Conservation (phyloP, 2,888 invertebrate genomes). For the Dugesia japonica region DNA sequence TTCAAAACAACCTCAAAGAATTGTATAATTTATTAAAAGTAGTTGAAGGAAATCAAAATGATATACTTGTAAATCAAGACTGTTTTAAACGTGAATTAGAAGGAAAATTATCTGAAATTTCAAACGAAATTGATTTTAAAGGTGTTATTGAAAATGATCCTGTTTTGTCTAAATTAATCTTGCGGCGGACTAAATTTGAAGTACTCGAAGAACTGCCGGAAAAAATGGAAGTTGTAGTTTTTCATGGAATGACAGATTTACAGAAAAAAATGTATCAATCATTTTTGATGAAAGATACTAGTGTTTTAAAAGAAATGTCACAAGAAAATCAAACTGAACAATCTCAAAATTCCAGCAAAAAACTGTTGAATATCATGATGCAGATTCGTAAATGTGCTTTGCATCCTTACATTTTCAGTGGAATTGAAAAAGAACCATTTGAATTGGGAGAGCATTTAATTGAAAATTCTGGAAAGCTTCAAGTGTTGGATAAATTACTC, state of each 20-base stretch:
- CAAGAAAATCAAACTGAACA: not conserved
- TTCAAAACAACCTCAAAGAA: slow-evolving; percentile 49
- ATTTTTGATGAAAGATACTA: slow-evolving; percentile 45
- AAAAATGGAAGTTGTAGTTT: slow-evolving; percentile 45
- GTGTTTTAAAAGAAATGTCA: slow-evolving; percentile 36
- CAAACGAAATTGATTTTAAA: not conserved
- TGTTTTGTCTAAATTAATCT: slow-evolving; percentile 42
- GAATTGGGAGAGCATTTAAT: slow-evolving; percentile 49
- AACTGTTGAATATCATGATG: slow-evolving; percentile 44
- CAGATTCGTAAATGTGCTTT: slow-evolving; percentile 48
- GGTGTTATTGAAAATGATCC: slow-evolving; percentile 33
- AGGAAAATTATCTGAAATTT: not conserved
- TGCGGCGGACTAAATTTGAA: slow-evolving; percentile 45
- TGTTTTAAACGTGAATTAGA: slow-evolving; percentile 11
- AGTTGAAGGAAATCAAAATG: not conserved
- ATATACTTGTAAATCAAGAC: not conserved
- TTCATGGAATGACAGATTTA: slow-evolving; percentile 45
- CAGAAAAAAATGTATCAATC: slow-evolving; percentile 48
- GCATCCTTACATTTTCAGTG: slow-evolving; percentile 50
- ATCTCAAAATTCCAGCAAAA: not conserved
- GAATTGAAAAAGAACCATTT: slow-evolving; percentile 50
- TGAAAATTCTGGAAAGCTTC: slow-evolving; percentile 46
- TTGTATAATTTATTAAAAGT: slow-evolving; percentile 39
- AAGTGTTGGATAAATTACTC: slow-evolving; percentile 45
- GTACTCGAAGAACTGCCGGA: slow-evolving; percentile 44